phyloP scores from a whole-genome alignment of 2,113 vertebrate genomes.

The Notothenia coriiceps region DNA sequence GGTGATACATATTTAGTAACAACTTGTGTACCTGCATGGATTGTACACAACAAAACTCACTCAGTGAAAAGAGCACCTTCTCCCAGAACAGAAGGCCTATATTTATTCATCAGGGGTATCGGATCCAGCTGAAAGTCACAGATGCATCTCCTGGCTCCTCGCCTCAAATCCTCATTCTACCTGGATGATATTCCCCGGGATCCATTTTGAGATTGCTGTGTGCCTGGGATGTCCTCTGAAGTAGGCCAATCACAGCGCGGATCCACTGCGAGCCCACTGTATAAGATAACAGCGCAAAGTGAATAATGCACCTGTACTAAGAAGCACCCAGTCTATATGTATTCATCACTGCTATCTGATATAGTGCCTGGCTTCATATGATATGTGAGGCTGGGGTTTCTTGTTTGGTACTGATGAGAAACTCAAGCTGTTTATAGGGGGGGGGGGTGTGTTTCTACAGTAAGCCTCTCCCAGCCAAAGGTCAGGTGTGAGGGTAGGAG shows the following conservation, averaged over 20 bases:
- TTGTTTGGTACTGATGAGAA: constrained; percentile 15
- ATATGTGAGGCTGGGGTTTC: constrained; percentile 17
- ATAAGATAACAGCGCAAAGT: constrained; percentile 24
- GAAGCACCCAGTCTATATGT: constrained; percentile 33
- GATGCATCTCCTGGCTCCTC: constrained; percentile 14
- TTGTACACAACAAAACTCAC: constrained; percentile 5
- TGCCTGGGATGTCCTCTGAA: constrained; percentile 46
- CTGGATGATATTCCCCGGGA: constrained; percentile 49
- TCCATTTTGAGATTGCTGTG: constrained; percentile 37
- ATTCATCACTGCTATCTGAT: constrained; percentile 44
- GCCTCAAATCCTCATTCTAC: constrained; percentile 32
- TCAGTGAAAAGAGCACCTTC: constrained; percentile 21
- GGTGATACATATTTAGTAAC: background rate
- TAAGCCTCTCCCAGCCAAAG: constrained; percentile 27
- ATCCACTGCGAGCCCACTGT: constrained; percentile 26
- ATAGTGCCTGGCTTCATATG: constrained; percentile 19
- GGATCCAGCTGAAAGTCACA: constrained; percentile 10
- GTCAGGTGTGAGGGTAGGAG: constrained; percentile 12
- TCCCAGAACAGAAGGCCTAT: constrained; percentile 19
- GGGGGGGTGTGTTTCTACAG: background rate
- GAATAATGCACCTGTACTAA: constrained; percentile 24
- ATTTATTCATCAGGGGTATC: constrained; percentile 46
- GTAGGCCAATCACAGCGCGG: constrained; percentile 28
- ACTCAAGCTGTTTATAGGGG: constrained; percentile 3
- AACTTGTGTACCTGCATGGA: background rate